Evolutionary conservation across 2,113 vertebrate species (phyloP), one percentile per base, ranked within the genome.

Genomic region (Girardinichthys multiradiatus): DNA sequence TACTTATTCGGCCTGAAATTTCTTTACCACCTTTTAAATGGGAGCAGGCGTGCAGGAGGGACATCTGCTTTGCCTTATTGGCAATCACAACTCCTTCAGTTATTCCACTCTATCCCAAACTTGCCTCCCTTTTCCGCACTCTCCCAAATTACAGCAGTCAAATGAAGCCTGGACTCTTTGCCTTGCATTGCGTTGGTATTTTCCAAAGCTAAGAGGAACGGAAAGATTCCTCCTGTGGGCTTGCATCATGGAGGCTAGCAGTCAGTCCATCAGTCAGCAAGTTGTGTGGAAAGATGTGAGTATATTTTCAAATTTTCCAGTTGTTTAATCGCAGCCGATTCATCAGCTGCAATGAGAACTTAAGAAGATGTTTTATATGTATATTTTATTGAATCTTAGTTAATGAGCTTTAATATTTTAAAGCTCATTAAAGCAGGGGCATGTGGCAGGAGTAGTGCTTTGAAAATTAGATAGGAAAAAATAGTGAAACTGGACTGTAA

Each of bases 251-350:
- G 93, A 95, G 74, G 84, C 72, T 58, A 80, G 74, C 73, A 84
- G 62, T 79, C 81, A 90, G 39, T 90, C 90, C 74, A 92, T 79
- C 85, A 94, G 93, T 81, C 93, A 94, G 37, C 93, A 94, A 81
- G 81, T 84, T 77, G 85, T 94, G n/a, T 94, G 91, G 88, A 93
- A 93, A 86, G 94, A 95, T 93, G 94, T 95, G 90, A 95, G 94
- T 95, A 24, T 26, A 58, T 14, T 57, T 58, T 69, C 24, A 69
- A 21, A 54, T 29, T 19, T 13, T 5, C 1, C 15, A 69, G 30
- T 66, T 72, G 4, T 68, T 79, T 82, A 70, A 74, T 51, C 60
- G 57, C n/a, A 69, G 42, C 76, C 65, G 10, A 57, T 72, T 67
- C 57, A 35, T 26, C 39, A 15, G 54, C 54, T 73, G n/a, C 21